phyloP scores from a whole-genome alignment of 1,140 invertebrate genomes.

The Pseudoatta argentina region DNA sequence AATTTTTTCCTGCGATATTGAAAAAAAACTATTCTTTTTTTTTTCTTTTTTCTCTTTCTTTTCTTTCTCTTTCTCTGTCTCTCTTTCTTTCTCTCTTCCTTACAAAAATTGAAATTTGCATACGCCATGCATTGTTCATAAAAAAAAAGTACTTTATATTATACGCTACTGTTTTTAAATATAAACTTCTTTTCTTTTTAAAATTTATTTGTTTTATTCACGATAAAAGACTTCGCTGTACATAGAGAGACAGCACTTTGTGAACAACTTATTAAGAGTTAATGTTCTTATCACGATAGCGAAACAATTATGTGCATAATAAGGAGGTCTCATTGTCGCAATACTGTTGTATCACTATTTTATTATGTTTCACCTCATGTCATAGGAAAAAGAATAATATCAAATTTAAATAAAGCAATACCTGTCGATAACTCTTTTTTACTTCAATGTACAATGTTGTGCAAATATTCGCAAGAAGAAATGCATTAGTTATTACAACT shows the following conservation, averaged over 20 bases:
- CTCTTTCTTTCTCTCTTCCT: background rate
- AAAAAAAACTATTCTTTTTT: too few relatives aligned
- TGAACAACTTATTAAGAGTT: constrained; percentile 25
- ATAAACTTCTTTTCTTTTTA: background rate
- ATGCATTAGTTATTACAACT: too few relatives aligned
- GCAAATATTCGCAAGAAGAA: too few relatives aligned
- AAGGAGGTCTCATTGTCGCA: background rate
- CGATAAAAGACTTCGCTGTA: background rate
- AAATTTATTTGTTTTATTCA: constrained; percentile 22
- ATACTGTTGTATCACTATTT: background rate
- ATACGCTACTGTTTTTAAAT: background rate
- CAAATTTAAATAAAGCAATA: background rate
- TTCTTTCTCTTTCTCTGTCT: too few relatives aligned
- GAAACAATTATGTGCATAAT: constrained; percentile 31
- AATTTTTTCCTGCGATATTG: background rate
- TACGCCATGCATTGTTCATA: background rate
- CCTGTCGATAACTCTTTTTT: background rate
- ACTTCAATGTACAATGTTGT: background rate
- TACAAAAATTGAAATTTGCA: constrained; percentile 8
- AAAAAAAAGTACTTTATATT: background rate
- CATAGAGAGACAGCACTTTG: background rate
- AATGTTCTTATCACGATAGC: constrained; percentile 11
- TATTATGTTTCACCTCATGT: background rate
- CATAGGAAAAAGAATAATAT: background rate
- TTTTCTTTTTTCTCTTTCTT: too few relatives aligned